Base-by-base conservation (phyloP, 2,888 invertebrate species). In the Drosophila affinis region DNA sequence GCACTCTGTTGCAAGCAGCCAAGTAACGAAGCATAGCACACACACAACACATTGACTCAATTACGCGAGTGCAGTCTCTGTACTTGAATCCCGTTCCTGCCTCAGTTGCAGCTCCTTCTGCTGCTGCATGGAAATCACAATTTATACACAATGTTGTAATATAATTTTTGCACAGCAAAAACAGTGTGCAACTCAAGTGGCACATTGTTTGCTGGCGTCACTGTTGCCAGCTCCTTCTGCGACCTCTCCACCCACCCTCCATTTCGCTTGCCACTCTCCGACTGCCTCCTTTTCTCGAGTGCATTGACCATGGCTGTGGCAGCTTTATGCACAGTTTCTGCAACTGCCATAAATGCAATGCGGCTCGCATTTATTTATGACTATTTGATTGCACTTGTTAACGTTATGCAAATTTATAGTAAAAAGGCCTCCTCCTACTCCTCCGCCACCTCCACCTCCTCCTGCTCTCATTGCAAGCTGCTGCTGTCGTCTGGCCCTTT, bases 91-190 rank as follows among this genome's bases (percentile, higher is more conserved):
- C 85, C 63, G 59, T 59, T 39, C 32, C 48, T 86, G 75, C 83
- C 79, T 79, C 75, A 78, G 81, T 74, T 7, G 14, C 39, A 14
- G 39, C 14, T 39, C 6, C 39, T 14, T 2, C 39, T 71, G 32
- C 55, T 70, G 62, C 53, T 46, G 67, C 81, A 76, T 78, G 82
- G 76, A 89, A 87, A 89, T 83, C 85, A 81, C 77, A 83, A 87
- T 89, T 89, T 89, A 83, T 89, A 81, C 76, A 87, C 88, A 87
- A 89, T 83, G 86, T 83, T 87, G 83, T 89, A 83, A 89, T 86
- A 86, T 83, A 88, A 85, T 79, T 82, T 78, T 88, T 84, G 64
- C 78, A 60, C 88, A 82, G 70, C 70, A 71, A 72, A 72, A 81
- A 83, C 84, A 77, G 73, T 77, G 77, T 77, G 84, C 87, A 71